Base-by-base conservation (phyloP, 1,140 invertebrate species). In the Tetramorium alpestre region DNA sequence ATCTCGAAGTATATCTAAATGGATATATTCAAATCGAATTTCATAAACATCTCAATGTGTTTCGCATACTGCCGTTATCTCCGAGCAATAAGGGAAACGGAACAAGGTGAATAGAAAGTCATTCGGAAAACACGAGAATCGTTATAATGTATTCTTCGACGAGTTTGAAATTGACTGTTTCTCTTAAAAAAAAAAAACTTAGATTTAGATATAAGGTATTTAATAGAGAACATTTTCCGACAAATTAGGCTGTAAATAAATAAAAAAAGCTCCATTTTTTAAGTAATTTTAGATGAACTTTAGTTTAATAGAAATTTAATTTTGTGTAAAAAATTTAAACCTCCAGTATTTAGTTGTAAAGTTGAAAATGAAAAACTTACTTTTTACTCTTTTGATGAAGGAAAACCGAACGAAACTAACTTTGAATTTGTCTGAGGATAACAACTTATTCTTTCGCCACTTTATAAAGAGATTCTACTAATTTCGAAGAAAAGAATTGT, bases 401-500 rank as follows among this genome's bases (percentile, higher is more conserved):
- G 0, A 73, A 73, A 44, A 44, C 25, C n/a, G 41, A 77, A 56
- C n/a, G 33, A 65, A 65, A 22, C 47, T 11, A 75, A 44, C 16
- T 38, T 81, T 4, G 11, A 60, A 47, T 33, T 72, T 3, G 11
- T 58, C 25, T 33, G 47, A 54, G 18, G 51, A 86, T 38, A 73
- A 13, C 18, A 6, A 87, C 33, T 41, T 62, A 41, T 1, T 25
- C 0, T 80, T 72, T 73, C 16, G 69, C 44, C 38, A 65, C 28
- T 28, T 33, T 60, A 75, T 87, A 70, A 88, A 75, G 2, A 54
- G 60, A 75, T 77, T 81, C 44, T 73, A 88, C 28, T 90, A 82
- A 81, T 91, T 91, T 89, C 73, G 33, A 87, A 67, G 82, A 58
- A 33, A 49, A 85, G 41, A 80, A 88, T 75, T 92, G 91, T 92